phyloP scores from a whole-genome alignment of 2,888 invertebrate species.

The Apodemia zela region DNA sequence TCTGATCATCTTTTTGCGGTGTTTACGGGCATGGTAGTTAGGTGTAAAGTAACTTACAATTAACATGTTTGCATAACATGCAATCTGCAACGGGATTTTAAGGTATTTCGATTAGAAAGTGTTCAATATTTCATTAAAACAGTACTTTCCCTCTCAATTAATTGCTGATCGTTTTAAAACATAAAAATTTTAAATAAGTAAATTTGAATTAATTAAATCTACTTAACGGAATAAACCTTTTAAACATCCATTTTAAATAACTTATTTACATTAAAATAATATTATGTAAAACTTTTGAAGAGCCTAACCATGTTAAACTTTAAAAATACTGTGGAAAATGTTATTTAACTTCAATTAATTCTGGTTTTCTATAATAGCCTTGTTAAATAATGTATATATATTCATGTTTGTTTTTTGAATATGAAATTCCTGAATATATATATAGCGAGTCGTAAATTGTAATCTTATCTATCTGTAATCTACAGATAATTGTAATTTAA shows the following conservation, averaged over 20 bases:
- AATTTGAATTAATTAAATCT: constrained; percentile 3
- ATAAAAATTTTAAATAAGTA: neutral
- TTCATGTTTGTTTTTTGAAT: neutral
- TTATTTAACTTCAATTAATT: neutral
- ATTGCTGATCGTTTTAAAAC: neutral
- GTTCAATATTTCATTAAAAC: constrained; percentile 3
- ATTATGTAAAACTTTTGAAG: constrained; percentile 1
- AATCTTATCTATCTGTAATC: too few species aligned
- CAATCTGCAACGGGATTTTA: neutral
- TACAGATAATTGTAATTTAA: too few species aligned
- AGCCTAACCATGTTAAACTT: neutral
- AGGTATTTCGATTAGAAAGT: constrained; percentile 10
- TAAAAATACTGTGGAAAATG: neutral
- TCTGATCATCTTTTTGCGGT: constrained; percentile 38
- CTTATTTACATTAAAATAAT: constrained; percentile 2
- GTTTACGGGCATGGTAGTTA: constrained; percentile 18
- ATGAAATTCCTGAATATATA: too few species aligned
- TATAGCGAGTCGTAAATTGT: too few species aligned
- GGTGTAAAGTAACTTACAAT: constrained; percentile 12
- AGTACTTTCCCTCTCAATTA: constrained; percentile 4
- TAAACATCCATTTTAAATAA: neutral
- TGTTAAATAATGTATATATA: neutral
- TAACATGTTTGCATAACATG: constrained; percentile 1
- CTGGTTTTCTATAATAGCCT: neutral
- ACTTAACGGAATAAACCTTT: neutral